These are phyloP conservation scores for Kradibia gibbosae DNA, from an alignment of 1,140 invertebrate species.

Conservation along the genomic window DNA sequence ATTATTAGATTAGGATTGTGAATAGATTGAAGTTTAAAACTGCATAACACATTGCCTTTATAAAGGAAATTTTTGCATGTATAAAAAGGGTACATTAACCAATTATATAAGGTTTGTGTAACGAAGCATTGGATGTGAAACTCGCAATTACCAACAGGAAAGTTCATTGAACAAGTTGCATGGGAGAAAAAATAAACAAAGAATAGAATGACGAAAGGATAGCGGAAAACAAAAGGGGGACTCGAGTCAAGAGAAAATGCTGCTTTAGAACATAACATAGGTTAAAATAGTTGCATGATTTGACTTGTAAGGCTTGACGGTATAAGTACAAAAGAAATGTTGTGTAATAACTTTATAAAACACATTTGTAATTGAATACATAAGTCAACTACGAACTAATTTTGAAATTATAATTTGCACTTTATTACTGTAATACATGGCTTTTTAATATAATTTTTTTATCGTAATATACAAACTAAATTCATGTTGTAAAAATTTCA, in stretches of 20 bases:
- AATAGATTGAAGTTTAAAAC: constrained; percentile 24
- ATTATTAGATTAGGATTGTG: constrained; percentile 24
- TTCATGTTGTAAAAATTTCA: too few species aligned
- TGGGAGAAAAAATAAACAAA: background rate
- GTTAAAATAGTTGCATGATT: background rate
- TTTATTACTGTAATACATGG: too few species aligned
- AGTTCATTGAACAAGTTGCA: constrained; percentile 10
- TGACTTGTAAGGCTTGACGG: too few species aligned
- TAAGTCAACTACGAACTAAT: too few species aligned
- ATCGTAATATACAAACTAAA: too few species aligned
- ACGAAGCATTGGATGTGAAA: background rate
- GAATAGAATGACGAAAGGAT: background rate
- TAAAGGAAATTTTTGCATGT: constrained; percentile 20
- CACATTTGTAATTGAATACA: too few species aligned
- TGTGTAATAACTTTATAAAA: too few species aligned
- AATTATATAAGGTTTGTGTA: background rate
- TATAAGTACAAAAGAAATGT: too few species aligned
- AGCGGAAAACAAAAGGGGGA: background rate
- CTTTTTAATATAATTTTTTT: too few species aligned
- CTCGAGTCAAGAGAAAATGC: background rate
- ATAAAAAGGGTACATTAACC: constrained; percentile 24
- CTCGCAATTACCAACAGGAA: background rate
- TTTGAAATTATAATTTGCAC: too few species aligned
- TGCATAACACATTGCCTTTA: constrained; percentile 34
- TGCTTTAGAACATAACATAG: background rate